Base-by-base conservation (phyloP, 1,140 invertebrate genomes). In the Zaprionus kolodkinae region DNA sequence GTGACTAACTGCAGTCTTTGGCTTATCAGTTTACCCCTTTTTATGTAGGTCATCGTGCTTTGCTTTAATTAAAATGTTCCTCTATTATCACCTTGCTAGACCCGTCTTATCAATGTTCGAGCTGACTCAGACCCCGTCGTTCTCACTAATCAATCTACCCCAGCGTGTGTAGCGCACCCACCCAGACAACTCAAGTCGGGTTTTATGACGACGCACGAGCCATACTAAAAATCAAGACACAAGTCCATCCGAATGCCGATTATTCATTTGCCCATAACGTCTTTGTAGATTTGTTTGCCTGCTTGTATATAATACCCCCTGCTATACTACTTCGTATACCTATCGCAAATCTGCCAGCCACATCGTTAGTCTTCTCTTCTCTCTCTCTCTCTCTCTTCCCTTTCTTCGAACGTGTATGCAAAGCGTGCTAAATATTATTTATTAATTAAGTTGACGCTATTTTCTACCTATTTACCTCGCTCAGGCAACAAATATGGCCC, bases 361-460 rank as follows among this genome's bases (percentile, higher is more conserved):
- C 63, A 67, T 75, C 50, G 63, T 61, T 76, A 72, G 48, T 17
- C 33, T 30, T 54, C 35, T 11, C 33, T 60, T 60, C 21, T 9
- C 25, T 35, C 30, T 21, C 54, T 43, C 45, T 57, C 36, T 43
- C 40, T 30, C 48, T 27, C 43, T 33, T 60, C 48, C 50, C 10
- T 52, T 43, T 45, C 40, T 45, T 45, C 40, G 9, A n/a, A 3
- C 40, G n/a, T 17, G n/a, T 17, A 64, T 78, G 67, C 69, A 79
- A 84, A 84, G 78, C 75, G 78, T 81, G 84, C 81, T 88, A 88
- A 89, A 89, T 89, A 87, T 85, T 85, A 89, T 84, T 89, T 89
- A 89, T 89, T 89, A 89, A 89, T 89, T 89, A 89, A 89, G 81
- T 89, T 79, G 85, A 85, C 84, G 84, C 64, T 83, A 70, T 84